Conservation (phyloP, 1,140 invertebrate genomes). For the Phenacoccus solenopsis region DNA sequence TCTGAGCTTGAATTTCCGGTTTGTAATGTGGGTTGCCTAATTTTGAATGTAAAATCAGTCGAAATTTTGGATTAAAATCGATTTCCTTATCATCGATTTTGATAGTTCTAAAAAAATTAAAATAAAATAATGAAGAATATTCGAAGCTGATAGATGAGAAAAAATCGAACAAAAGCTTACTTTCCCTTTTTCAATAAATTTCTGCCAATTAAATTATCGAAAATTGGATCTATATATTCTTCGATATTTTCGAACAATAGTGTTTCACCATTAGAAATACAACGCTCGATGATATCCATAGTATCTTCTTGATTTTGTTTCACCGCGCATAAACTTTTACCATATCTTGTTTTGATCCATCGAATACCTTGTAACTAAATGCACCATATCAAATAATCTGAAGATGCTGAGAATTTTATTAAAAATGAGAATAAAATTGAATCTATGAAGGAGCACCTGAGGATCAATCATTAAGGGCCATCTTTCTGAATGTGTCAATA, state of each 20-base stretch:
- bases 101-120: constrained; percentile 39
- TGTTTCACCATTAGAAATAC: constrained; percentile 54
- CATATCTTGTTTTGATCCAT: constrained; percentile 83
- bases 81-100: constrained; percentile 86
- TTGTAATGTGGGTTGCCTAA: constrained; percentile 91
- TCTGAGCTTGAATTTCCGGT: constrained; percentile 92
- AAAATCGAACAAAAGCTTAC: no score
- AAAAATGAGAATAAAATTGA: constrained; percentile 7
- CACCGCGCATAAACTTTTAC: constrained; percentile 54
- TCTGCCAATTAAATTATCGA: constrained; percentile 78
- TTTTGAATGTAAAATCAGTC: constrained; percentile 86
- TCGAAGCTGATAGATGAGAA: background rate
- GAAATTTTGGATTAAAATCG: constrained; percentile 70
- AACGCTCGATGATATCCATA: constrained; percentile 68
- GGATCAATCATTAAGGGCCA: constrained; percentile 96
- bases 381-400: no score
- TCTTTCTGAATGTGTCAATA: constrained; percentile 72
- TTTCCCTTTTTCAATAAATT: constrained; percentile 73
- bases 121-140: background rate
- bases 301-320: constrained; percentile 69
- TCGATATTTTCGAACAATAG: constrained; percentile 81
- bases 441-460: constrained; percentile 44
- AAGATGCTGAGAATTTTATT: no score
- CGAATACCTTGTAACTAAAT: constrained; percentile 69
- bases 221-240: constrained; percentile 76